phyloP scores from a whole-genome alignment of 2,797 vertebrate genomes.

The Molothrus aeneus region DNA sequence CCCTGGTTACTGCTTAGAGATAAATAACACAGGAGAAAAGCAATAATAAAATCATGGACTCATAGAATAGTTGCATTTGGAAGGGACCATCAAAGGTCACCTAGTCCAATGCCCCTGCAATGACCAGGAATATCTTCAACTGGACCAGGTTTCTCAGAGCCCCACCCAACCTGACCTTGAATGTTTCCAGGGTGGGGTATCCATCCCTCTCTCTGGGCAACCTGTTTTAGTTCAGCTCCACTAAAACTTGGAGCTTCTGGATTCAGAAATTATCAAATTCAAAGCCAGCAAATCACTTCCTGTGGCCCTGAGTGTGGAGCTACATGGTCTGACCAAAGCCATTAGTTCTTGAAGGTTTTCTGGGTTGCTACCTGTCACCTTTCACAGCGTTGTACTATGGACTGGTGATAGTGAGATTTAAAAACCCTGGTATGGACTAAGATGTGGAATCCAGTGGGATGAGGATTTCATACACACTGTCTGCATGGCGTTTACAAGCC shows the following conservation, averaged over 20 bases:
- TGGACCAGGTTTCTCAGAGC: background rate
- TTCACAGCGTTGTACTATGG: background rate
- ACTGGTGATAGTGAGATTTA: background rate
- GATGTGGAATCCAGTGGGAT: background rate
- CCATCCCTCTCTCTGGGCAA: background rate
- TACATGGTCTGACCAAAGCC: background rate
- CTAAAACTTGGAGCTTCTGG: background rate
- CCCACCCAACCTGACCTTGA: background rate
- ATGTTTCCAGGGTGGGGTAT: background rate
- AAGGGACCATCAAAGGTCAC: background rate
- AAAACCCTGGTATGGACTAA: background rate
- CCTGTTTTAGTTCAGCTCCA: background rate
- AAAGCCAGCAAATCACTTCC: conserved; percentile 4
- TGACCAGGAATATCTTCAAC: background rate
- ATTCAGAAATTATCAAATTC: conserved; percentile 46
- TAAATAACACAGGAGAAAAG: background rate
- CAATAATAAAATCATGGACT: background rate
- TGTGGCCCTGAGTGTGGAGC: background rate
- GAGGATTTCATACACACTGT: background rate
- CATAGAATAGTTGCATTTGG: background rate
- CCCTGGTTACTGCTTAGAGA: background rate
- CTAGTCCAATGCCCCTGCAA: accelerated
- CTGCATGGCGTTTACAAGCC: background rate
- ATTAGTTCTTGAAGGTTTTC: background rate
- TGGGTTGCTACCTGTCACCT: background rate